These are phyloP conservation scores for Epicauta chinensis DNA, from an alignment of 1,140 invertebrate species.

Conservation along the genomic window DNA sequence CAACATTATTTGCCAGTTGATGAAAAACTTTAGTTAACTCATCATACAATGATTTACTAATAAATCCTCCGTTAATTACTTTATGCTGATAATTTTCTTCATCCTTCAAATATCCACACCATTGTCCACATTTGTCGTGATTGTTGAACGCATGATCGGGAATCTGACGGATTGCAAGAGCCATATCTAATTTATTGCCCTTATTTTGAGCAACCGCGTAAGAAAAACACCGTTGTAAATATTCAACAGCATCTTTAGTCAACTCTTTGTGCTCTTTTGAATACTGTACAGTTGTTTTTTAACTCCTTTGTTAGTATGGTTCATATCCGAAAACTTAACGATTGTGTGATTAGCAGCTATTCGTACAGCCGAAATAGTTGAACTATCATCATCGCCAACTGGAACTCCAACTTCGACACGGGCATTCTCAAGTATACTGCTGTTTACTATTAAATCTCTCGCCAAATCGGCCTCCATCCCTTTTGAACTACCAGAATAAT, in stretches of 20 bases:
- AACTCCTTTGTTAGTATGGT: not conserved
- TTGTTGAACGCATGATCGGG: not conserved
- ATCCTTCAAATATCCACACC: not conserved
- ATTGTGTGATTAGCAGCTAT: not conserved
- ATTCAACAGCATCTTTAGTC: not conserved
- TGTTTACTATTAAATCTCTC: not conserved
- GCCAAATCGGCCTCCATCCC: conserved; percentile 1
- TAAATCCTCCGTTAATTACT: not conserved
- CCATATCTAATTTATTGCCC: no score
- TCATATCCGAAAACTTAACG: not conserved
- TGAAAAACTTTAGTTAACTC: not conserved
- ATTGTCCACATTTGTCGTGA: not conserved
- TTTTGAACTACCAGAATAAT: not conserved
- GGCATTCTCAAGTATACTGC: not conserved
- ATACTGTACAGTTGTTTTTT: not conserved
- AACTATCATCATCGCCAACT: conserved; percentile 6
- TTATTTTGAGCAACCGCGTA: no score
- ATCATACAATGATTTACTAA: not conserved
- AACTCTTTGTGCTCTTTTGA: not conserved
- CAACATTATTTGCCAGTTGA: not conserved
- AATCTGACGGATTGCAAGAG: not conserved
- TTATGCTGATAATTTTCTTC: not conserved
- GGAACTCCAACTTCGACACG: not conserved
- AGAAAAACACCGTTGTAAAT: no score
- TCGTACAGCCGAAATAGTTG: not conserved